phyloP scores from a whole-genome alignment of 2,113 vertebrate species.

The Ceratotherium simum region DNA sequence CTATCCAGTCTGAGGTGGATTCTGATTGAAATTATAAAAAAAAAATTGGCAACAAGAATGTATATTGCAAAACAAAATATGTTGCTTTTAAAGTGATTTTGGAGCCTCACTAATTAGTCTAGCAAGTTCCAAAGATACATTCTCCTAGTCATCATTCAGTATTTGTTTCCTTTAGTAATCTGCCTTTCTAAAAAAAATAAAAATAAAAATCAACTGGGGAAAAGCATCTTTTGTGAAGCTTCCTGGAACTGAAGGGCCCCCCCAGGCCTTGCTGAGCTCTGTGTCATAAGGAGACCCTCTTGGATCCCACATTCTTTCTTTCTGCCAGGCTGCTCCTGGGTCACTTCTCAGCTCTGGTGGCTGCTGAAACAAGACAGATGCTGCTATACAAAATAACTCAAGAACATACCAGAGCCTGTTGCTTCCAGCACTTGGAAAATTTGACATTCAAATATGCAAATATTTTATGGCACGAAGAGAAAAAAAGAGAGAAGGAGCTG shows the following conservation, averaged over 20 bases:
- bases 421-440: slow-evolving; percentile 74
- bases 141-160: slow-evolving; percentile 85
- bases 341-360: slow-evolving; percentile 68
- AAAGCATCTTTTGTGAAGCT: slow-evolving; percentile 79
- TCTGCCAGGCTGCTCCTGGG: slow-evolving; percentile 64
- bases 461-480: slow-evolving; percentile 70
- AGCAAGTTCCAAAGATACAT: slow-evolving; percentile 88
- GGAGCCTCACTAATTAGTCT: slow-evolving; percentile 90
- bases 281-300: neutral
- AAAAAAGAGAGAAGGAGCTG: slow-evolving; percentile 67
- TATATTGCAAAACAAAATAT: slow-evolving; percentile 91
- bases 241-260: neutral
- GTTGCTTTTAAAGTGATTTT: slow-evolving; percentile 90
- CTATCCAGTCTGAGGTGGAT: slow-evolving; percentile 80
- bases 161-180: slow-evolving; percentile 65
- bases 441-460: slow-evolving; percentile 72
- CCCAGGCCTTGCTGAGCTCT: neutral
- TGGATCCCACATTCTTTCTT: neutral
- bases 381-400: slow-evolving; percentile 81
- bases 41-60: slow-evolving; percentile 86
- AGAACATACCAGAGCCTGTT: slow-evolving; percentile 73
- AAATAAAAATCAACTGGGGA: slow-evolving; percentile 49
- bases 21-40: slow-evolving; percentile 81
- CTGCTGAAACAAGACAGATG: slow-evolving; percentile 79
- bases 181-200: slow-evolving; percentile 42